Conservation (phyloP, 2,797 vertebrate genomes). For the Saxicola maurus region DNA sequence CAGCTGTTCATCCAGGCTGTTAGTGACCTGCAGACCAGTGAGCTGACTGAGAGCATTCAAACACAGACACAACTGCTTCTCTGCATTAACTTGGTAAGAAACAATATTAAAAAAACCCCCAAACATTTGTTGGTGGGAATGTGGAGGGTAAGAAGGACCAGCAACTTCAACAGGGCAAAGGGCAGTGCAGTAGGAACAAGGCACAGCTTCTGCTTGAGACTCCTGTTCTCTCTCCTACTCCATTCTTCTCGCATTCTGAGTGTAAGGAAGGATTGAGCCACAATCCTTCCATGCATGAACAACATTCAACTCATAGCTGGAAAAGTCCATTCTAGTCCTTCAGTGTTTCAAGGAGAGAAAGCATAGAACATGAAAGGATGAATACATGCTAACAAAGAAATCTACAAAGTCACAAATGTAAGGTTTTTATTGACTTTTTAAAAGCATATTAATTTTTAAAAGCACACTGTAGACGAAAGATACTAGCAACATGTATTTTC, state of each 20-base stretch:
- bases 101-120: fast-evolving
- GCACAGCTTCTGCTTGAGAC: background rate
- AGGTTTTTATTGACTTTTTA: background rate
- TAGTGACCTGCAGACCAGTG: background rate
- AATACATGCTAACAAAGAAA: background rate
- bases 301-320: background rate
- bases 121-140: background rate
- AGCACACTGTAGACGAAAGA: background rate
- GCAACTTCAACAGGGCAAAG: background rate
- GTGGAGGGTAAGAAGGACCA: background rate
- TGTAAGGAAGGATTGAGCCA: background rate
- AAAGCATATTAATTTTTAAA: background rate
- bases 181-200: background rate
- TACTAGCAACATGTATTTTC: background rate
- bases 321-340: background rate
- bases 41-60: background rate
- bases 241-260: background rate
- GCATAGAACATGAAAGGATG: background rate
- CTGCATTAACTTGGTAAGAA: background rate
- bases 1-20: background rate
- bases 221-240: background rate
- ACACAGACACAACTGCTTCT: background rate
- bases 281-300: background rate
- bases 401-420: background rate
- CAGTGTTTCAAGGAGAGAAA: background rate